Evolutionary conservation across 2,113 vertebrate genomes (phyloP), one percentile per base, ranked within the genome.

Genomic region (Sardina pilchardus): DNA sequence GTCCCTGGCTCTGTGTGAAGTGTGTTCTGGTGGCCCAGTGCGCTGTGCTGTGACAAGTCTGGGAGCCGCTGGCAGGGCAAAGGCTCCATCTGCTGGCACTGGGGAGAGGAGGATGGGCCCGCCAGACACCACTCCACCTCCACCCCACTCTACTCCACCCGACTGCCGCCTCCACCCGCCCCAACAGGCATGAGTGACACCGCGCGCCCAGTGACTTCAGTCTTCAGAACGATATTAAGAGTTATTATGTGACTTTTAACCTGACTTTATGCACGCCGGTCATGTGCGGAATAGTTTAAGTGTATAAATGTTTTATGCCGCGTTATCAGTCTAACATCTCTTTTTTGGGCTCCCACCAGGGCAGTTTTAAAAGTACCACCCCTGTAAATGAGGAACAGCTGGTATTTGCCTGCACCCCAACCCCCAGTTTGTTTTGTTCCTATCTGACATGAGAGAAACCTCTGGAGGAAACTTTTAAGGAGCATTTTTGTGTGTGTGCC

Each of bases 41-140:
- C 30, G 4, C 16, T 78, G 71, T 16, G 34, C 59, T 44, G 48
- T 87, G 84, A 86, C 89, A 89, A 59, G 83, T 30, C 83, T 47
- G 83, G 75, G 19, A 78, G 67, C 63, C 85, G 86, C 81, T 83
- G 84, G 83, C 84, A 88, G 88, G 89, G 84, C 85, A 87, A 87
- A 86, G 90, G 90, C 92, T 89, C 91, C 92, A 90, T 87, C 92
- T 92, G 87, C 92, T 91, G 93, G 91, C 88, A 84, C 30, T 63
- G 50, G 26, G 30, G 82, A 86, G 88, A 83, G 87, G 85, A 80
- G 71, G 71, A 78, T 78, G 71, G 30, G 12, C 34, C 71, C 30
- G 3, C 3, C 71, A 78, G 71, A 78, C 71, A 78, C 3, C 75
- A 83, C 10, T 34, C 24, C 50, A 50, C 75, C 59, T n/a, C 47